These are phyloP conservation scores for Eutrigla gurnardus DNA, from an alignment of 2,797 vertebrate species.

Conservation along the genomic window DNA sequence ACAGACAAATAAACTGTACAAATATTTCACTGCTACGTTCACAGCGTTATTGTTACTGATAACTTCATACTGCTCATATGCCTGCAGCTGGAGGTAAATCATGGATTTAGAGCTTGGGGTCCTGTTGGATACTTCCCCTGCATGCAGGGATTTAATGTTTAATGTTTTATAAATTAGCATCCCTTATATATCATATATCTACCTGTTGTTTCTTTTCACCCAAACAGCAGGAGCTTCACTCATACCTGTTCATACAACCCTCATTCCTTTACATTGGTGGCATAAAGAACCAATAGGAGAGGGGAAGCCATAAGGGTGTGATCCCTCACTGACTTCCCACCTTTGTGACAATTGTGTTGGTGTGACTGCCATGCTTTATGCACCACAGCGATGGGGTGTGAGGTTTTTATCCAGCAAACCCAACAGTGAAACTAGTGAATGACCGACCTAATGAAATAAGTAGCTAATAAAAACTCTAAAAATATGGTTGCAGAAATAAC, in stretches of 20 bases:
- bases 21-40: too few species aligned
- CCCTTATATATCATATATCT: not conserved
- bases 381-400: slow-evolving; percentile 12
- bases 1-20: too few species aligned
- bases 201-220: not conserved
- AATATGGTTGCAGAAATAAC: not conserved
- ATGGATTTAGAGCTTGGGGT: too few species aligned
- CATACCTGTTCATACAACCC: not conserved
- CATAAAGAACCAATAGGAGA: slow-evolving; percentile 6
- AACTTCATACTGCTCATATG: too few species aligned
- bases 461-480: too few species aligned
- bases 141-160: too few species aligned
- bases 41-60: too few species aligned
- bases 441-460: not conserved
- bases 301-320: not conserved
- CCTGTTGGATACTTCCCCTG: too few species aligned
- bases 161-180: too few species aligned
- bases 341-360: not conserved
- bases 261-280: not conserved
- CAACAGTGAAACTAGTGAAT: not conserved
- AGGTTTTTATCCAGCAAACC: not conserved
- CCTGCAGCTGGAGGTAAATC: too few species aligned
- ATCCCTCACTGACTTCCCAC: slow-evolving; percentile 13
- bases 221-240: not conserved
- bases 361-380: slow-evolving; percentile 6